Evolutionary conservation across 1,140 invertebrate genomes (phyloP).

Genomic region (Bombus waltoni): DNA sequence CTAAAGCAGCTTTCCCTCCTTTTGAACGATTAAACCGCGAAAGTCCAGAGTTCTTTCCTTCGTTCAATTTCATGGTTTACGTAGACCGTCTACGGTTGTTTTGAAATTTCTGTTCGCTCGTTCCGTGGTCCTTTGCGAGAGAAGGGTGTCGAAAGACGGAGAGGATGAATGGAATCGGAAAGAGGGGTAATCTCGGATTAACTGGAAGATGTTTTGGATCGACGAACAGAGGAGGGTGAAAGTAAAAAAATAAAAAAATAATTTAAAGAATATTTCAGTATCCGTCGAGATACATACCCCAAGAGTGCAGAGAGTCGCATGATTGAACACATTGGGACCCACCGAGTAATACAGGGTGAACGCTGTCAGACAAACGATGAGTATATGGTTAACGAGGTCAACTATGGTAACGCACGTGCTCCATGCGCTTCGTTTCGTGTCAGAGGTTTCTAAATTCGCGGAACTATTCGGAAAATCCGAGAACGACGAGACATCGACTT

Average conservation of each 20-base stretch:
- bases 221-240: too few species aligned
- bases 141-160: neutral
- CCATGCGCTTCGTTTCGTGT: neutral
- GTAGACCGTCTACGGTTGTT: neutral
- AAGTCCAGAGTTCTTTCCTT: neutral
- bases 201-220: neutral
- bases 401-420: slow-evolving; percentile 51
- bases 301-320: slow-evolving; percentile 70
- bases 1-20: slow-evolving; percentile 2
- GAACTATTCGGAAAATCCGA: neutral
- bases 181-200: neutral
- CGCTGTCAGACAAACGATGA: slow-evolving; percentile 68
- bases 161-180: neutral
- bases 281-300: slow-evolving; percentile 68
- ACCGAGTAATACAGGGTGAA: slow-evolving; percentile 63
- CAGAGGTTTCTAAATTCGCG: neutral
- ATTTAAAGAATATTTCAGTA: neutral
- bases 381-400: slow-evolving; percentile 70
- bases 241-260: neutral
- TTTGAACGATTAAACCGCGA: slow-evolving; percentile 22
- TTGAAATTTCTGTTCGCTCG: neutral
- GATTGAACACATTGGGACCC: slow-evolving; percentile 53
- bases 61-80: neutral
- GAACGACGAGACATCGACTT: too few species aligned
- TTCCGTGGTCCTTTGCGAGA: neutral